Base-by-base conservation (phyloP, 2,113 vertebrate species). In the Leucopsar rothschildi region DNA sequence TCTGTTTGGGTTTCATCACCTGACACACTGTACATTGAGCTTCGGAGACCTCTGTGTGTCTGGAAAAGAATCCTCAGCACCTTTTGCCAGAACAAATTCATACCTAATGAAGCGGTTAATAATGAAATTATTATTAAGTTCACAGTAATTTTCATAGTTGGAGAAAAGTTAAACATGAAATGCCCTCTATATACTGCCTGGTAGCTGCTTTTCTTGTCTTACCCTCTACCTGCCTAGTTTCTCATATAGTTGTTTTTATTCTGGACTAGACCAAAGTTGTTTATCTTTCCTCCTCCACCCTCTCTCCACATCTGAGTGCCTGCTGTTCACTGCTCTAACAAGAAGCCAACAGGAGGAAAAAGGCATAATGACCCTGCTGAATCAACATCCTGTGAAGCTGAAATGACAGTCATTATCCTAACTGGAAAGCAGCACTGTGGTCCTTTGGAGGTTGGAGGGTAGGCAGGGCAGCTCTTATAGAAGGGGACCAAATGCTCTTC, bases 341-440 rank as follows among this genome's bases (percentile, higher is more conserved):
- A 83, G 22, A 89, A 93, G 42, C 22, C 78, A 90, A 45, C 79
- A 86, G 55, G 50, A 93, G 79, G 65, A 77, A 90, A 82, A 86
- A 88, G 35, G 49, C 7, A 0, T 86, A 70, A 83, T 56, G 60
- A 81, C 77, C 52, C 88, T 59, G 31, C 44, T 82, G 88, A 93
- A 86, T 84, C 95, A 95, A 89, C 91, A 93, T 81, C 83, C 69
- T 68, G 52, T 59, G 63, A 53, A 23, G n/a, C 23, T 86, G 55
- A 70, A 69, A 61, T 70, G 63, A 63, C 17, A 37, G 78, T 49
- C 3, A 4, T 40, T 49, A 80, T 71, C 55, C 64, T 69, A 65
- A 31, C 37, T 88, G 78, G 78, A 92, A 77, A 73, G 65, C 60
- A 84, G 52, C 0, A 0, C 39, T 40, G 4, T 18, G 28, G 44